A percentile compares a stretch with the other conserved stretches of the same genome.
These are phyloP conservation scores for Contarinia nasturtii DNA, from an alignment of 1,140 invertebrate species.

Conservation along the genomic window DNA sequence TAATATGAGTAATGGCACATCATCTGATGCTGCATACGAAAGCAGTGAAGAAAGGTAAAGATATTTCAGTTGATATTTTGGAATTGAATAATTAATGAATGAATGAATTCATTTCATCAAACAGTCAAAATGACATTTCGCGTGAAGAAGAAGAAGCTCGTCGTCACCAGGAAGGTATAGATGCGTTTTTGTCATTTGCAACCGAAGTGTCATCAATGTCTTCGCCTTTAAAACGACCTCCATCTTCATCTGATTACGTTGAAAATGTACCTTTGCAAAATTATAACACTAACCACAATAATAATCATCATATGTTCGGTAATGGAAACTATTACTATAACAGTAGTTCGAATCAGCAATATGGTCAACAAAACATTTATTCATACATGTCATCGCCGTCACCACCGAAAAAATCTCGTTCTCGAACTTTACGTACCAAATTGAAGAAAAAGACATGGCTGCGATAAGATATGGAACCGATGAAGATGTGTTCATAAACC, in stretches of 20 bases:
- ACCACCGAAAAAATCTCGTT: constrained; percentile 6
- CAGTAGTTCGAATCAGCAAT: constrained; percentile 10
- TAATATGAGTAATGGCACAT: constrained; percentile 19
- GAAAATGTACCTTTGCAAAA: constrained; percentile 4
- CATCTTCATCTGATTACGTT: constrained; percentile 9
- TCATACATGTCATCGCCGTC: constrained; percentile 1
- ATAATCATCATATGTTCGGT: constrained; percentile 3
- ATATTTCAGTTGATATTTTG: constrained; percentile 2
- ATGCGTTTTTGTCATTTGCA: constrained; percentile 38
- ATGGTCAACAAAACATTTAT: constrained; percentile 6
- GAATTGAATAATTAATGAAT: neutral
- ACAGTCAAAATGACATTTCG: constrained; percentile 14
- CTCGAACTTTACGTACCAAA: constrained; percentile 17
- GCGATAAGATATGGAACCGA: constrained; percentile 8
- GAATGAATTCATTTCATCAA: constrained; percentile 3
- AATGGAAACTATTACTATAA: constrained; percentile 6
- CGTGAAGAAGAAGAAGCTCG: constrained; percentile 49
- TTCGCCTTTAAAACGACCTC: constrained; percentile 20
- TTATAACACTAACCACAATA: constrained; percentile 2
- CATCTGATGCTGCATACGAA: constrained; percentile 29
- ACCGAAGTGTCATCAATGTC: constrained; percentile 2
- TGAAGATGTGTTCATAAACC: neutral
- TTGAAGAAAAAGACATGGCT: constrained; percentile 21
- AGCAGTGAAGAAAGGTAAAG: constrained; percentile 30
- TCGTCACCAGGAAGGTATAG: constrained; percentile 57